These are phyloP conservation scores for Gadus macrocephalus DNA, from an alignment of 2,113 vertebrate genomes.

Conservation along the genomic window DNA sequence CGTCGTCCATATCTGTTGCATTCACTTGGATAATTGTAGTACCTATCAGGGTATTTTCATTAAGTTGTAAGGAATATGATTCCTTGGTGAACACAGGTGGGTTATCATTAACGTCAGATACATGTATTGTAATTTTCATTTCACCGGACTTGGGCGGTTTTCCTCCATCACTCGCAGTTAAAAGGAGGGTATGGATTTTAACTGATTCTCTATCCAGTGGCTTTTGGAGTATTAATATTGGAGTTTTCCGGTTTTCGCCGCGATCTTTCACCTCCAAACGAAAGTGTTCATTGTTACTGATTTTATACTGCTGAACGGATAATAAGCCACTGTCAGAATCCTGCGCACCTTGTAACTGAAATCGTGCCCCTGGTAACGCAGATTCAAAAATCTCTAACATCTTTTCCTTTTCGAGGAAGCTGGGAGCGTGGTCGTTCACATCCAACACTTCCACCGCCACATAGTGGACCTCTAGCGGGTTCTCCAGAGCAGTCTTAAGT, in stretches of 20 bases:
- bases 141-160: constrained; percentile 46
- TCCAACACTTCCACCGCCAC: constrained; percentile 61
- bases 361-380: constrained; percentile 42
- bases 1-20: constrained; percentile 63
- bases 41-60: constrained; percentile 52
- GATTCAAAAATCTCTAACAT: constrained; percentile 59
- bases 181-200: constrained; percentile 29
- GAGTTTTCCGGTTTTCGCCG: constrained; percentile 49
- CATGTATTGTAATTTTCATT: constrained; percentile 37
- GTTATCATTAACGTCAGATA: constrained; percentile 62
- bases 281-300: constrained; percentile 59
- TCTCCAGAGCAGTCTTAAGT: constrained; percentile 61
- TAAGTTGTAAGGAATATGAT: constrained; percentile 37
- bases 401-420: constrained; percentile 45
- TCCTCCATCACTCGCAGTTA: constrained; percentile 62
- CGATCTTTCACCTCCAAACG: constrained; percentile 48
- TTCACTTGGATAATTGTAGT: constrained; percentile 51
- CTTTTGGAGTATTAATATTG: constrained; percentile 51
- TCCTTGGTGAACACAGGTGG: constrained; percentile 52
- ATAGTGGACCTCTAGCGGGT: constrained; percentile 65
- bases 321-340: constrained; percentile 53
- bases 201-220: constrained; percentile 49
- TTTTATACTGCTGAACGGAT: constrained; percentile 60
- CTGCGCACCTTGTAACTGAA: constrained; percentile 47
- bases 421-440: constrained; percentile 63